Conservation (phyloP, 2,113 vertebrate species). For the Melanocharis versteri region DNA sequence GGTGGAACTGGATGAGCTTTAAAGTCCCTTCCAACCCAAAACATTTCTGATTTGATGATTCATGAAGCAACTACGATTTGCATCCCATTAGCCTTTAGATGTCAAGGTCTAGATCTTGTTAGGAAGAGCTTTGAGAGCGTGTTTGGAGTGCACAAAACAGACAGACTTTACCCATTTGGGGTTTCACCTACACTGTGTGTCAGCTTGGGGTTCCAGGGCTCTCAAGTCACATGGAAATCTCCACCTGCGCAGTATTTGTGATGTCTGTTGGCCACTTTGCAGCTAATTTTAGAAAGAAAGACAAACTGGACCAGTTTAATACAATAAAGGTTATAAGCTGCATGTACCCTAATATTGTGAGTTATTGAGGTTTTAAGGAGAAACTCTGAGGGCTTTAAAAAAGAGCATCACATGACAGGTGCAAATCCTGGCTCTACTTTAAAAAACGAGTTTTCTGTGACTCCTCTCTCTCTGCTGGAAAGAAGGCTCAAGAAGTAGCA, state of each 20-base stretch:
- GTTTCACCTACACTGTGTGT: neutral
- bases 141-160: neutral
- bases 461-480: neutral
- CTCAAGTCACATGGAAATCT: neutral
- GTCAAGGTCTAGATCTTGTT: neutral
- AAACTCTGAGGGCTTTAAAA: neutral
- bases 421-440: neutral
- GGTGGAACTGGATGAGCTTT: rapidly evolving
- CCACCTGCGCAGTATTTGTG: neutral
- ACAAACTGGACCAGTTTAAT: neutral
- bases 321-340: neutral
- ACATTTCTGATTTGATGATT: neutral
- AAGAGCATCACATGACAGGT: neutral
- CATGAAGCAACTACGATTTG: neutral
- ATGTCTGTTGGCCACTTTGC: neutral
- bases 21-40: neutral
- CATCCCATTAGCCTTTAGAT: neutral
- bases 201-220: neutral
- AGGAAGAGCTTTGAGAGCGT: neutral
- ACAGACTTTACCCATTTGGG: neutral
- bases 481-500: neutral
- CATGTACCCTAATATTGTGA: neutral
- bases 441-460: neutral
- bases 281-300: neutral
- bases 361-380: neutral